Conservation (phyloP, 2,113 vertebrate species). For the Cercopithecus mona region DNA sequence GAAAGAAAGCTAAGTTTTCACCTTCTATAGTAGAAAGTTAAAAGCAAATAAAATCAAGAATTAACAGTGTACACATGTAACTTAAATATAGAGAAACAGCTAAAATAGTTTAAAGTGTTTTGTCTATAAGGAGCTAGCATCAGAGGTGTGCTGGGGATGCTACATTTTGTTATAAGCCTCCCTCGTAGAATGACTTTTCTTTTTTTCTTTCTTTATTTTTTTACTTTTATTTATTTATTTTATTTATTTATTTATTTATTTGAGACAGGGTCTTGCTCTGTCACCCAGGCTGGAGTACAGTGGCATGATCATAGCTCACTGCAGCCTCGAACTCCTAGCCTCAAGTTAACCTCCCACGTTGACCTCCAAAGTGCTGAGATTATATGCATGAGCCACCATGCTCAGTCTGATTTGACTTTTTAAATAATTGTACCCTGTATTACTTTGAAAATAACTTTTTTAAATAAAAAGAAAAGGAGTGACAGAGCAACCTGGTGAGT, state of each 20-base stretch:
- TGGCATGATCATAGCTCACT: no score
- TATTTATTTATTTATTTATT: no score
- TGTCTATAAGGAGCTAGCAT: neutral
- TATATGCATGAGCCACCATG: no score
- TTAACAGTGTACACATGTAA: neutral
- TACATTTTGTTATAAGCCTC: neutral
- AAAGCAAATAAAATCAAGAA: conserved; percentile 33
- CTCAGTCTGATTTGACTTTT: neutral
- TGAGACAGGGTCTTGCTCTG: no score
- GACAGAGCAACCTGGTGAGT: neutral
- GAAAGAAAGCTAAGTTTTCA: neutral
- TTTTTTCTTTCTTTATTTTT: no score
- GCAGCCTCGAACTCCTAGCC: no score
- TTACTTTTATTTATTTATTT: no score
- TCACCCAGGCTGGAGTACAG: no score
- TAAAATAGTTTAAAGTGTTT: neutral
- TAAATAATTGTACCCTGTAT: neutral
- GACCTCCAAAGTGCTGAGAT: no score
- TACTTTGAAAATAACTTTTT: neutral
- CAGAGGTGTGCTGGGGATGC: neutral
- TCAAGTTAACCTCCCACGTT: no score
- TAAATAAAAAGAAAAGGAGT: neutral
- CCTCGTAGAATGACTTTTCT: neutral
- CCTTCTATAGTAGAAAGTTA: neutral
- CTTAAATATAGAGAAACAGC: neutral